Base-by-base conservation (phyloP, 1,140 invertebrate species). In the Muscidifurax raptorellus region DNA sequence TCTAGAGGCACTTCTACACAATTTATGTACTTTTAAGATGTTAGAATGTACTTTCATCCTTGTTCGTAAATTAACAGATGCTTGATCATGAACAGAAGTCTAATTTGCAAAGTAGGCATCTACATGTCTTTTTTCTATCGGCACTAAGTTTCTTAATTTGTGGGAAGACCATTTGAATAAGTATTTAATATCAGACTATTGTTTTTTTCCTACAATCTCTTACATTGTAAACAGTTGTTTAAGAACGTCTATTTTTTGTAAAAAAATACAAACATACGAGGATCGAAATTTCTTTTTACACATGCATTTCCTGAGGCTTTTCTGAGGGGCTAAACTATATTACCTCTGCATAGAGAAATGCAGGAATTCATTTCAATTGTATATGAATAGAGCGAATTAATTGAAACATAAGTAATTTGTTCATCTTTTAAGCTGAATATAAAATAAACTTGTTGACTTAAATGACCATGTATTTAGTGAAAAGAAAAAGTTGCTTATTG, bases 1-100 rank as follows among this genome's bases (percentile, higher is more conserved):
- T 84, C n/a, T 44, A 84, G 76, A 84, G 75, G 76, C 82, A 84
- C 76, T 79, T 79, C 66, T 71, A 78, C 64, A 78, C 18, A 69
- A 77, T 83, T 69, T 52, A n/a, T 78, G 36, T 44, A 52, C 36
- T 59, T 28, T 71, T 81, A 47, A 36, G 13, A 44, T 80, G 15
- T 80, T 47, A 69, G n/a, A 80, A 69, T 44, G 25, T 67, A 66
- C 77, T 40, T 13, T 44, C 36, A 13, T 69, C 10, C 15, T 40
- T 47, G 6, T 69, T 69, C 9, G 27, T 71, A 9, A 80, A 40
- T 71, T 3, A 67, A 30, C 13, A 28, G 64, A 59, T 18, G 4
- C 13, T 40, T 15, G 71, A 80, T 32, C n/a, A 30, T 13, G 44
- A 47, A 71, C 9, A 40, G 44, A 80, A 7, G 22, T 59, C 27